Evolutionary conservation across 2,797 vertebrate genomes (phyloP).

Genomic region (Brachyalestes nurse): DNA sequence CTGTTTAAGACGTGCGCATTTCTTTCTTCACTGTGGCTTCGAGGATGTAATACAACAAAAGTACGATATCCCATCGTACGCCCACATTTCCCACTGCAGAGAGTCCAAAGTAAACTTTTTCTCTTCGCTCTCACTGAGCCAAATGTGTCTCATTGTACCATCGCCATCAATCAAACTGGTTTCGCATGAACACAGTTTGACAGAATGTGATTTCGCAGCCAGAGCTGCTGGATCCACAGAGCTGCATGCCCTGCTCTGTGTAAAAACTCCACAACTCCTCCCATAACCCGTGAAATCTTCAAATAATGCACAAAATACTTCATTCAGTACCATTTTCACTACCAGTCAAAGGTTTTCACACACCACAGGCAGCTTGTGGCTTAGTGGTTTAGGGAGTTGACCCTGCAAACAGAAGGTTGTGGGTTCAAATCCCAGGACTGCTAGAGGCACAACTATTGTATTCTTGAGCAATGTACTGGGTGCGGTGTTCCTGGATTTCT

Average conservation of each 20-base stretch:
- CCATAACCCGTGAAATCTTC: not conserved
- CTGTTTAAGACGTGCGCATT: not conserved
- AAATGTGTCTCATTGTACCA: not conserved
- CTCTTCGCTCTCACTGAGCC: not conserved
- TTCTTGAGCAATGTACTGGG: too few species aligned
- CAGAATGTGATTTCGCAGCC: not conserved
- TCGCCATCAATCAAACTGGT: not conserved
- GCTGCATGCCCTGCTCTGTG: not conserved
- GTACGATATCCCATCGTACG: not conserved
- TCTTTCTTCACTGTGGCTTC: not conserved
- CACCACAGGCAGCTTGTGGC: too few species aligned
- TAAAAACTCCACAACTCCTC: not conserved
- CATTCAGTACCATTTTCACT: too few species aligned
- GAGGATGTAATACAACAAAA: not conserved
- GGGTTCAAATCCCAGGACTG: too few species aligned
- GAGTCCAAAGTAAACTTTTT: constrained; percentile 3
- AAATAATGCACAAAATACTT: not conserved
- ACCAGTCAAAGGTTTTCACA: too few species aligned
- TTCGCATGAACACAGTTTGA: not conserved
- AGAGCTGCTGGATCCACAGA: not conserved
- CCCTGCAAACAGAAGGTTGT: too few species aligned
- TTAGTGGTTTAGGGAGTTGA: too few species aligned
- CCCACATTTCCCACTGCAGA: not conserved
- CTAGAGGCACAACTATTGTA: too few species aligned
- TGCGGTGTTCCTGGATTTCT: too few species aligned